Conservation (phyloP, 2,113 vertebrate species). For the Ictalurus furcatus region DNA sequence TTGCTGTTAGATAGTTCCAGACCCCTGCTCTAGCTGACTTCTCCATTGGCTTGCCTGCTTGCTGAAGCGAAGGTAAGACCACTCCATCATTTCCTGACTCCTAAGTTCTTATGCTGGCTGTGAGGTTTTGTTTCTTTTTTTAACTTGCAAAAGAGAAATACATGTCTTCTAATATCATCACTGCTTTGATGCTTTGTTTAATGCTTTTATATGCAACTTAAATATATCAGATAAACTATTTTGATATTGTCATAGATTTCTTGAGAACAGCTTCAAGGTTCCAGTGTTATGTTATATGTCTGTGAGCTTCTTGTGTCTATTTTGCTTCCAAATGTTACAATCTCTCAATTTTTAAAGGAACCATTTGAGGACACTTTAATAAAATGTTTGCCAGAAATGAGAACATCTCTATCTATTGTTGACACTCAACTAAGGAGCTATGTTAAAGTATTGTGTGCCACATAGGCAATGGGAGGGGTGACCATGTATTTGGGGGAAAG, state of each 20-base stretch:
- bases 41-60: conserved; percentile 72
- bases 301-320: not conserved
- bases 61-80: conserved; percentile 70
- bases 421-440: conserved; percentile 29
- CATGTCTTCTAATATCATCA: not conserved
- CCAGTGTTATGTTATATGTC: not conserved
- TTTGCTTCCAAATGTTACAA: not conserved
- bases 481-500: conserved; percentile 41
- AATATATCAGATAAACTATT: not conserved
- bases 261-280: not conserved
- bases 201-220: not conserved
- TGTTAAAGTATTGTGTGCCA: conserved; percentile 83
- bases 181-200: not conserved
- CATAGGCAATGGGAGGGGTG: conserved; percentile 78
- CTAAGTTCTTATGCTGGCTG: not conserved
- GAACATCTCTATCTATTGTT: not conserved
- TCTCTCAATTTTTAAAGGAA: not conserved
- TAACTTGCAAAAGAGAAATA: not conserved
- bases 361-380: not conserved
- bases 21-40: conserved; percentile 71
- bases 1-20: conserved; percentile 79
- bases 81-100: conserved; percentile 14
- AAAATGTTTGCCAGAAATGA: not conserved
- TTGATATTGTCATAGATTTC: not conserved
- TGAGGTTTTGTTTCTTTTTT: not conserved